Evolutionary conservation across 2,113 vertebrate species (phyloP).

Genomic region (Hydrolagus affinis): DNA sequence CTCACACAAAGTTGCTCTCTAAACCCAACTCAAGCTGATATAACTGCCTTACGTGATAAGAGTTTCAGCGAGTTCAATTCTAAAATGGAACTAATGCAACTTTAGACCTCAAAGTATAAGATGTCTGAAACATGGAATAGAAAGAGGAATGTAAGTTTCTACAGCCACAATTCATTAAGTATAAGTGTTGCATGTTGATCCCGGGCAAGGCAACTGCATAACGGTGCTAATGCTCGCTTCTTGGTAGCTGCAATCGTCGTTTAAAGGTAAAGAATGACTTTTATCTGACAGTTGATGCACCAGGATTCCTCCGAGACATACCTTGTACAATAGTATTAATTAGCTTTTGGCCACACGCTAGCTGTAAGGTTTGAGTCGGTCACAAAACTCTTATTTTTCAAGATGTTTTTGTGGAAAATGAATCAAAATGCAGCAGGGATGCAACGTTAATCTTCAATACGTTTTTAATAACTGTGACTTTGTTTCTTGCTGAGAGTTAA

Average conservation of each 20-base stretch:
- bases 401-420: neutral
- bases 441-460: neutral
- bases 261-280: neutral
- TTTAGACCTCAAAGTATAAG: too few species aligned
- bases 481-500: neutral
- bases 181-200: slow-evolving; percentile 5
- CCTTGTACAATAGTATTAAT: neutral
- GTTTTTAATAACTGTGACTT: neutral
- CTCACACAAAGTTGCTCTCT: too few species aligned
- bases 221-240: neutral
- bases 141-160: too few species aligned
- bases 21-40: too few species aligned
- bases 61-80: neutral
- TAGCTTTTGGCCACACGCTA: slow-evolving; percentile 6
- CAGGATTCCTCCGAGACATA: neutral
- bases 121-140: too few species aligned
- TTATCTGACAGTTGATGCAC: neutral
- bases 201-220: neutral
- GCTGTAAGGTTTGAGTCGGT: neutral
- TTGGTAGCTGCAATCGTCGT: neutral
- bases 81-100: neutral
- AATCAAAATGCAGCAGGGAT: neutral
- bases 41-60: too few species aligned
- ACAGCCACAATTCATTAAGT: too few species aligned
- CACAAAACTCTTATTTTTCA: neutral